Evolutionary conservation across 2,888 invertebrate species (phyloP).

Genomic region (Eristalis tenax): DNA sequence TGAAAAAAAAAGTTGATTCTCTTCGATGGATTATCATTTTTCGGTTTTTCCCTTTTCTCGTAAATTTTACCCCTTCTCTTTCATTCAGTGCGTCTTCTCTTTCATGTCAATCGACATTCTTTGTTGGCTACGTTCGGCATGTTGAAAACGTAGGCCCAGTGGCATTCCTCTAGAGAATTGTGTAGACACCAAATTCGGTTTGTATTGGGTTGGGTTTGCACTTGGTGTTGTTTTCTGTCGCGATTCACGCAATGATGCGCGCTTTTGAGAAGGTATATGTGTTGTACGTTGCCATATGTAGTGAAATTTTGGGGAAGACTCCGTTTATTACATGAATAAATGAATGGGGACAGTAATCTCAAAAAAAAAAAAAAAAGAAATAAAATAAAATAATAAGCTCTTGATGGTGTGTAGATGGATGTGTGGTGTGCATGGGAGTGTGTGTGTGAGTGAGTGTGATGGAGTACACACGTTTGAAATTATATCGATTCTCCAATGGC

Average conservation of each 20-base stretch:
- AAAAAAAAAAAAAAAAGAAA: background rate
- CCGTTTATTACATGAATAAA: background rate
- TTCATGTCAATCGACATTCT: constrained; percentile 55
- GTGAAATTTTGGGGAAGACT: constrained; percentile 11
- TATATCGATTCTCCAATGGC: constrained; percentile 51
- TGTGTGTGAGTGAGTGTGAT: no score
- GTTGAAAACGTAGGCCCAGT: constrained; percentile 39
- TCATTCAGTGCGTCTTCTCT: constrained; percentile 33
- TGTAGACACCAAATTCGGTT: constrained; percentile 26
- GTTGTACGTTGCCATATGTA: background rate
- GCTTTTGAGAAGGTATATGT: background rate
- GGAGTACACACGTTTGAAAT: constrained; percentile 37
- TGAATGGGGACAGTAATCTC: background rate
- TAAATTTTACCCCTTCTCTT: constrained; percentile 37
- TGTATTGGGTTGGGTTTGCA: constrained; percentile 49
- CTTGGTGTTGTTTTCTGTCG: constrained; percentile 6
- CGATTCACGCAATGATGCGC: background rate
- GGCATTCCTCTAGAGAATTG: constrained; percentile 48
- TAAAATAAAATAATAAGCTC: background rate
- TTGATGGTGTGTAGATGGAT: background rate
- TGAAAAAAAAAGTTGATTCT: constrained; percentile 21
- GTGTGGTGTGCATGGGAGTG: background rate
- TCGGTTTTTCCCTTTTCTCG: constrained; percentile 46
- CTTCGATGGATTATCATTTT: constrained; percentile 15
- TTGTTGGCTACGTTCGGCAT: constrained; percentile 55